phyloP scores from a whole-genome alignment of 1,140 invertebrate genomes.

The Cyphomyrmex costatus region DNA sequence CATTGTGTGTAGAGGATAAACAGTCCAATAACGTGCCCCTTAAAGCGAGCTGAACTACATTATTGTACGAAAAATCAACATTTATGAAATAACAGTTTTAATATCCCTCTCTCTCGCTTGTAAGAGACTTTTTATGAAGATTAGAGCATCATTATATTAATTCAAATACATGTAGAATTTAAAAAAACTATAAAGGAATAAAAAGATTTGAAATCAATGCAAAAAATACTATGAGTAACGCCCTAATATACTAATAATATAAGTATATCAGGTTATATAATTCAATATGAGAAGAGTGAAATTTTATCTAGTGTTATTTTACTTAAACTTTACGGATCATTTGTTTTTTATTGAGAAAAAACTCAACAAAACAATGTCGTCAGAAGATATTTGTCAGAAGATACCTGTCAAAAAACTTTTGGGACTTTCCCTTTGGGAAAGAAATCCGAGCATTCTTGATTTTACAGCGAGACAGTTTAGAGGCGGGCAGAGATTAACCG shows the following conservation, averaged over 20 bases:
- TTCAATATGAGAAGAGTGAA: no score
- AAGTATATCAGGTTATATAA: no score
- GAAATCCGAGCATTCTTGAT: conserved; percentile 37
- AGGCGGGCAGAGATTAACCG: conserved; percentile 29
- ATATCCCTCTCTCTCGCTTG: background rate
- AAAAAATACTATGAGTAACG: no score
- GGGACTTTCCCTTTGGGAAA: background rate
- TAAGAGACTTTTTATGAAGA: background rate
- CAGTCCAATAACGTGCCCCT: conserved; percentile 36
- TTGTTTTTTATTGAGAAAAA: background rate
- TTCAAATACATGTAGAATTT: background rate
- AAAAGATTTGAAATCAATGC: background rate
- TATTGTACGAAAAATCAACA: conserved; percentile 10
- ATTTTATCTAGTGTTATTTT: background rate
- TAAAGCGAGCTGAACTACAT: conserved; percentile 2
- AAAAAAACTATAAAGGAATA: background rate
- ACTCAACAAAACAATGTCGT: background rate
- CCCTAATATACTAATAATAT: no score
- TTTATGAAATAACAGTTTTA: conserved; percentile 46
- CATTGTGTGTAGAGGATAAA: conserved; percentile 48
- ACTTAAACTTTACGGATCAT: background rate
- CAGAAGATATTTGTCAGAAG: background rate
- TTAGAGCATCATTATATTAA: background rate
- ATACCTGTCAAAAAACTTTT: conserved; percentile 1
- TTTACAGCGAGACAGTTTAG: background rate